phyloP scores from a whole-genome alignment of 2,888 invertebrate species.

The Chrysolina americana region DNA sequence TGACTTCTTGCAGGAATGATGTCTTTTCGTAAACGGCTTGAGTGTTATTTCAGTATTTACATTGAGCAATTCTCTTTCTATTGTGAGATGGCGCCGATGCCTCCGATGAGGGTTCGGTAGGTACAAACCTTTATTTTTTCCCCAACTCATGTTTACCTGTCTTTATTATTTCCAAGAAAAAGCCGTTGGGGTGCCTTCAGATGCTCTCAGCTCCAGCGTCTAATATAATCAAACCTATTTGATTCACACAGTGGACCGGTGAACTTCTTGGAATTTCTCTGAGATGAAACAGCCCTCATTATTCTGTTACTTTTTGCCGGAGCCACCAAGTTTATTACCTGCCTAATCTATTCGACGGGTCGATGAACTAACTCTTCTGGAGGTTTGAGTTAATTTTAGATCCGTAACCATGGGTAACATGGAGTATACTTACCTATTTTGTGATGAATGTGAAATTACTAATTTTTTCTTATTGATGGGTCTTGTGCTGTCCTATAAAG shows the following conservation, averaged over 20 bases:
- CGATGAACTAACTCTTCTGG: slow-evolving; percentile 14
- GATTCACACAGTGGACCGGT: neutral
- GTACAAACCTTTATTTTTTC: neutral
- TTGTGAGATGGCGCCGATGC: too few relatives aligned
- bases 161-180: slow-evolving; percentile 17
- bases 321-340: slow-evolving; percentile 1
- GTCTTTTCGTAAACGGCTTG: too few relatives aligned
- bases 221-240: neutral
- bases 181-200: slow-evolving; percentile 1
- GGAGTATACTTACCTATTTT: neutral
- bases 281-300: neutral
- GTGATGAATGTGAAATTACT: neutral
- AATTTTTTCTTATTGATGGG: slow-evolving; percentile 1
- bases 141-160: neutral
- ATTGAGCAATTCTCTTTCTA: too few relatives aligned
- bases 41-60: too few relatives aligned
- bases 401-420: neutral
- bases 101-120: neutral
- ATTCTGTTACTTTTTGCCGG: slow-evolving; percentile 8
- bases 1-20: too few relatives aligned
- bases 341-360: neutral
- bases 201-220: neutral
- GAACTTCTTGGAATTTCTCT: slow-evolving; percentile 8
- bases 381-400: slow-evolving; percentile 15
- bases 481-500: neutral